phyloP scores from a whole-genome alignment of 2,888 invertebrate genomes.

The Ochlodes sylvanus region DNA sequence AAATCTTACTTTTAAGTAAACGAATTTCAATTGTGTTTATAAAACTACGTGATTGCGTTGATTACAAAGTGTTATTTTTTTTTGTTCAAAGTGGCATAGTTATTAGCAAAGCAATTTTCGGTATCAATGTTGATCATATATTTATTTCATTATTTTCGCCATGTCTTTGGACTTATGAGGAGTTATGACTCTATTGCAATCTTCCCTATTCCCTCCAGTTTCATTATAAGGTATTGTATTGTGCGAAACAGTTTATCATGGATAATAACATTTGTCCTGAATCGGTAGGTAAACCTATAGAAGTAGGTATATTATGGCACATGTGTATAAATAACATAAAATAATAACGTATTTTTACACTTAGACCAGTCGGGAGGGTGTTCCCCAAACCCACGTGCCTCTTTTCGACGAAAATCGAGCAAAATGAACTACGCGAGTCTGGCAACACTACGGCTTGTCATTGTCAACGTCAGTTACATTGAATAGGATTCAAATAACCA shows the following conservation, averaged over 20 bases:
- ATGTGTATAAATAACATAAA: slow-evolving; percentile 69
- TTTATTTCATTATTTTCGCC: too few relatives aligned
- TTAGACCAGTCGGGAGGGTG: slow-evolving; percentile 54
- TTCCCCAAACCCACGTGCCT: slow-evolving; percentile 51
- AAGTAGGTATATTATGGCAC: slow-evolving; percentile 75
- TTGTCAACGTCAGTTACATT: slow-evolving; percentile 40
- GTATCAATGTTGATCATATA: too few relatives aligned
- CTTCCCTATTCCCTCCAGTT: slow-evolving; percentile 19
- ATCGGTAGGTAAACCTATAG: slow-evolving; percentile 66
- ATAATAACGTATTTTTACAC: slow-evolving; percentile 62
- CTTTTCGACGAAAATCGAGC: slow-evolving; percentile 43
- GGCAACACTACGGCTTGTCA: slow-evolving; percentile 32
- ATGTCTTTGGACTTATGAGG: too few relatives aligned
- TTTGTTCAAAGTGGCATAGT: too few relatives aligned
- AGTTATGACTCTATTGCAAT: neutral
- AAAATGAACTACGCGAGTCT: slow-evolving; percentile 43
- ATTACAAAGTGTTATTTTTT: too few relatives aligned
- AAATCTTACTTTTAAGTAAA: too few relatives aligned
- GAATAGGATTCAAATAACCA: slow-evolving; percentile 46
- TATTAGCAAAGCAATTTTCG: too few relatives aligned
- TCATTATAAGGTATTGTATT: slow-evolving; percentile 34
- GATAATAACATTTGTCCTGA: slow-evolving; percentile 51
- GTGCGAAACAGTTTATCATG: slow-evolving; percentile 44
- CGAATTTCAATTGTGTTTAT: too few relatives aligned
- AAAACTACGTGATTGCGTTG: too few relatives aligned